These are phyloP conservation scores for Cynopterus sphinx DNA, from an alignment of 2,797 vertebrate species.

Conservation along the genomic window DNA sequence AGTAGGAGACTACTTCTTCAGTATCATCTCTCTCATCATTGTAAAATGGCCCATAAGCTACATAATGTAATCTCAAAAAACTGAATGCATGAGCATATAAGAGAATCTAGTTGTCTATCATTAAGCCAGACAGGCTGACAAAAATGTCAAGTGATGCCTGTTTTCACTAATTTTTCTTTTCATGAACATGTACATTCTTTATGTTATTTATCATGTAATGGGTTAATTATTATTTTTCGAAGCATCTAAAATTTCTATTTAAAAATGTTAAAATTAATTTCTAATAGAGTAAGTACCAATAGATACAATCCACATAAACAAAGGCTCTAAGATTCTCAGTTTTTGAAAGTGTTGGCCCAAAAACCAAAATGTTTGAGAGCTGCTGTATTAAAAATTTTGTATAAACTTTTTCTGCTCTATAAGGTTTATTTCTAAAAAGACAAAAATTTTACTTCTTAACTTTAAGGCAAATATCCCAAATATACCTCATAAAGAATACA, in stretches of 20 bases:
- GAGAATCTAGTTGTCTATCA: not conserved
- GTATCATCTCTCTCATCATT: not conserved
- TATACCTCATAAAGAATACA: not conserved
- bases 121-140: not conserved
- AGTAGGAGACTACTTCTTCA: not conserved
- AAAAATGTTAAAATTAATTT: constrained; percentile 10
- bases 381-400: not conserved
- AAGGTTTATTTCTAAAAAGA: not conserved
- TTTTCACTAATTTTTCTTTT: not conserved
- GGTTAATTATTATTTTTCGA: not conserved
- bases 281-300: not conserved
- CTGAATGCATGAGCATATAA: not conserved
- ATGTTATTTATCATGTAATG: not conserved
- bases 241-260: not conserved
- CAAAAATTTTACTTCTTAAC: not conserved
- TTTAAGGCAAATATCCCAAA: not conserved
- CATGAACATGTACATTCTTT: not conserved
- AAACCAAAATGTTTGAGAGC: constrained; percentile 28
- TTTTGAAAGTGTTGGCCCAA: not conserved
- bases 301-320: not conserved
- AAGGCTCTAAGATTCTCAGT: not conserved
- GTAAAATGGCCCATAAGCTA: not conserved
- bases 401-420: not conserved
- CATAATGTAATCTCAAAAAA: not conserved
- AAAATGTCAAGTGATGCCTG: not conserved